These are phyloP conservation scores for Scomber scombrus DNA, from an alignment of 2,113 vertebrate species.

Conservation along the genomic window DNA sequence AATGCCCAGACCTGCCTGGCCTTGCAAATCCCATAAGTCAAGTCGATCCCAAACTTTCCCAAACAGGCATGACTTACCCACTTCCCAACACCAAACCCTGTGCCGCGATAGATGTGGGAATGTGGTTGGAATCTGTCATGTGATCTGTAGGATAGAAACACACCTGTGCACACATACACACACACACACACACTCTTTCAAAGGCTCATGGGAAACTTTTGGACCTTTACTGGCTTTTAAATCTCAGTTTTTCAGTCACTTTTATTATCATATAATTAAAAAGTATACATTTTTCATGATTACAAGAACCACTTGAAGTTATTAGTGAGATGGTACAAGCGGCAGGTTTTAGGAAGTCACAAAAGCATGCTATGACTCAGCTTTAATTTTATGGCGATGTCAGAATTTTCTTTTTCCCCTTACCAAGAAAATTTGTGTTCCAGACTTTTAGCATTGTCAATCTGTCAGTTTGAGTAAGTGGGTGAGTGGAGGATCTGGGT, in stretches of 20 bases:
- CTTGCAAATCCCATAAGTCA: constrained; percentile 72
- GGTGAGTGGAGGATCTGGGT: constrained; percentile 65
- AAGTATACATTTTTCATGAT: no score
- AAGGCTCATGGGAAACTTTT: not conserved
- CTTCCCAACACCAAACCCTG: constrained; percentile 56
- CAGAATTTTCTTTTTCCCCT: constrained; percentile 27
- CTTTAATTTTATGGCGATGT: constrained; percentile 26
- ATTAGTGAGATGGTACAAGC: not conserved
- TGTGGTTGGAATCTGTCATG: constrained; percentile 54
- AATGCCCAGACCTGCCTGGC: constrained; percentile 77
- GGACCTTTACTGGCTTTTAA: not conserved
- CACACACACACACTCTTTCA: not conserved
- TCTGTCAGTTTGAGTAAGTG: constrained; percentile 61
- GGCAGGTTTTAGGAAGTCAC: no score
- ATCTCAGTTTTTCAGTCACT: not conserved
- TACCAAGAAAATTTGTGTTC: constrained; percentile 27
- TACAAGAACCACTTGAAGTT: not conserved
- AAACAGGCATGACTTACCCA: constrained; percentile 52
- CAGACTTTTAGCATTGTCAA: constrained; percentile 45
- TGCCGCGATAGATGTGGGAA: constrained; percentile 57
- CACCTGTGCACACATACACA: constrained; percentile 29
- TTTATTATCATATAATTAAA: not conserved
- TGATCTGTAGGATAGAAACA: constrained; percentile 18
- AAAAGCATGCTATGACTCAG: constrained; percentile 7
- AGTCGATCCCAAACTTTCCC: constrained; percentile 53